phyloP scores from a whole-genome alignment of 2,888 invertebrate species.

The Hydroisotoma schaefferi region DNA sequence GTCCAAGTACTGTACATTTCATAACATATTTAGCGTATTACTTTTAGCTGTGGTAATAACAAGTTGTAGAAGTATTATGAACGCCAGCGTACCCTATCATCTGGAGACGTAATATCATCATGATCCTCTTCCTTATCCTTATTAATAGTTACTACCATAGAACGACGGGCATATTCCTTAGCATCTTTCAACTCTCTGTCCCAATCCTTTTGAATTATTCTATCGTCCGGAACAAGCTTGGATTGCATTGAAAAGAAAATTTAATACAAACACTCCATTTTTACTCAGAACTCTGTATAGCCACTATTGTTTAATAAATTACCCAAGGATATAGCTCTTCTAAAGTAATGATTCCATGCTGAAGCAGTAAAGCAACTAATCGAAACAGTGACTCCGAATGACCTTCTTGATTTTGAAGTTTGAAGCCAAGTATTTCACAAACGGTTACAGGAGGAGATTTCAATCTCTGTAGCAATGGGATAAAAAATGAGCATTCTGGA shows the following conservation, averaged over 20 bases:
- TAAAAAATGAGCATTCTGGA: constrained; percentile 74
- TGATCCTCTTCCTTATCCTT: constrained; percentile 58
- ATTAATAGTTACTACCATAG: constrained; percentile 56
- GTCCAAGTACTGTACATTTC: constrained; percentile 54
- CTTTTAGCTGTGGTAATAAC: neutral
- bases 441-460: constrained; percentile 84
- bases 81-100: constrained; percentile 28
- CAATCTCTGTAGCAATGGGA: constrained; percentile 79
- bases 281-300: neutral
- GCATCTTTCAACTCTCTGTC: constrained; percentile 78
- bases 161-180: constrained; percentile 80
- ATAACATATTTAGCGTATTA: constrained; percentile 40
- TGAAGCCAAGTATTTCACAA: constrained; percentile 92
- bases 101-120: constrained; percentile 23
- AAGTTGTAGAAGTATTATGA: neutral
- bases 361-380: constrained; percentile 83
- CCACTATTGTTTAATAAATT: constrained; percentile 50
- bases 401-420: constrained; percentile 58
- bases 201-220: constrained; percentile 72
- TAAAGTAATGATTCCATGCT: constrained; percentile 77
- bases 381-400: constrained; percentile 70
- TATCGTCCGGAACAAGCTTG: constrained; percentile 80
- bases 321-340: constrained; percentile 90
- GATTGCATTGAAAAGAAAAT: constrained; percentile 40
- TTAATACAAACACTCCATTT: neutral